These are phyloP conservation scores for Trichopria drosophilae DNA, from an alignment of 2,888 invertebrate species.

Conservation along the genomic window DNA sequence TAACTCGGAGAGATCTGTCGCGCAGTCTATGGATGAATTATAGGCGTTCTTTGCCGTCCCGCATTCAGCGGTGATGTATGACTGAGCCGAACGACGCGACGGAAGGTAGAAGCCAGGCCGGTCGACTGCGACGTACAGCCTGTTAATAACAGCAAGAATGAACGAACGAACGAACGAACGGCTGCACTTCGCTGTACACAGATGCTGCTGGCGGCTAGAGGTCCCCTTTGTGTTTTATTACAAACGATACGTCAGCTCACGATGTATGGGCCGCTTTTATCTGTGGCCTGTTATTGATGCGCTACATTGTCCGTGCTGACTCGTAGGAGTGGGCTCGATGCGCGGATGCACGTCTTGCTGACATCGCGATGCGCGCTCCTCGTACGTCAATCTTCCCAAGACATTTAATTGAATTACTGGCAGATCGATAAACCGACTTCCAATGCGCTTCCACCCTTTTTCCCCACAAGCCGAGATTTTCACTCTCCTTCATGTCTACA, in stretches of 20 bases:
- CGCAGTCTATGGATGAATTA: conserved; percentile 54
- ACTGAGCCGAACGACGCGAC: conserved; percentile 51
- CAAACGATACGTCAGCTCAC: conserved; percentile 57
- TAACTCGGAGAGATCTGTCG: conserved; percentile 36
- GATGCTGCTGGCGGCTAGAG: conserved; percentile 51
- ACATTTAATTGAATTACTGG: too few relatives aligned
- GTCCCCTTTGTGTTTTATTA: conserved; percentile 57
- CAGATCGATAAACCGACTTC: too few relatives aligned
- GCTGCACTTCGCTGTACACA: conserved; percentile 45
- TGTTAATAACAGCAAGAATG: conserved; percentile 51
- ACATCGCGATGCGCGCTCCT: not conserved
- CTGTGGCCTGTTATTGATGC: conserved; percentile 56
- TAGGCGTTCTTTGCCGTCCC: conserved; percentile 53
- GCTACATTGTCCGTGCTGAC: conserved; percentile 56
- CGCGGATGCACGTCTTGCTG: not conserved
- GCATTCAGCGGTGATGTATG: conserved; percentile 55
- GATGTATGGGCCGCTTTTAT: conserved; percentile 56
- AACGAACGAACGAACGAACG: conserved; percentile 44
- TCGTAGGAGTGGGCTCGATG: conserved; percentile 49
- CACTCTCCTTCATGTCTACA: too few relatives aligned
- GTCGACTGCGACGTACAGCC: conserved; percentile 48
- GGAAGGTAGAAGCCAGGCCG: conserved; percentile 47
- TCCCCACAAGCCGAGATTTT: too few relatives aligned
- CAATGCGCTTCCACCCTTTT: too few relatives aligned
- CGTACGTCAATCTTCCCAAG: not conserved